Evolutionary conservation across 2,113 vertebrate genomes (phyloP), one percentile per base, ranked within the genome.

Genomic region (Isurus oxyrinchus): DNA sequence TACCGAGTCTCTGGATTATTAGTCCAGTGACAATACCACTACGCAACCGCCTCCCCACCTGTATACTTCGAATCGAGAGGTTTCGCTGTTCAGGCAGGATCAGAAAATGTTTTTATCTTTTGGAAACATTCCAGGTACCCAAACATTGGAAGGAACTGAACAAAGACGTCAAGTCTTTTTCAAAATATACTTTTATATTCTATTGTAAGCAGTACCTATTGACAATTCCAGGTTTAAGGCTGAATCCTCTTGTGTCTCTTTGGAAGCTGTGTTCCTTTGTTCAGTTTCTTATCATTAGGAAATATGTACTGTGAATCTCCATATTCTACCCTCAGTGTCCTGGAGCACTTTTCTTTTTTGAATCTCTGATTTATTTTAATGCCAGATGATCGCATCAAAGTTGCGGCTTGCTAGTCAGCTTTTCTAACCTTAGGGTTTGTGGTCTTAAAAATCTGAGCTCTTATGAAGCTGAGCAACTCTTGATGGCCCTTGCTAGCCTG

Each of bases 81-180:
- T 2, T 93, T 35, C 35, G 63, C 59, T 40, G 35, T 7, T 63
- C 35, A 63, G 57, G 11, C 88, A 93, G 59, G 57, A 63, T 63
- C 61, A 63, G 40, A 84, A 40, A 84, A 84, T 44, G 3, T 23
- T 63, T 93, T 40, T 63, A 35, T 53, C 44, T 27, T 49, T 53
- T 25, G n/a, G 90, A 63, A 21, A 93, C 35, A 61, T 63, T 93
- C 35, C 16, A 93, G 59, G 19, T 61, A 59, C 40, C 16, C 59
- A 93, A 93, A 93, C 59, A 63, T 93, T 23, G 57, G 59, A 93
- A 63, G 53, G 63, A 93, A 40, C n/a, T 63, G 57, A 93, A 93
- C 59, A 93, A 40, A 40, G 35, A 40, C 35, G 21, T 44, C 59
- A 40, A 93, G 90, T 35, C 90, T 63, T 93, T 84, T 93, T 61